Evolutionary conservation across 2,888 invertebrate species (phyloP), one percentile per base, ranked within the genome.

Genomic region (Gisinianus flammeolus): DNA sequence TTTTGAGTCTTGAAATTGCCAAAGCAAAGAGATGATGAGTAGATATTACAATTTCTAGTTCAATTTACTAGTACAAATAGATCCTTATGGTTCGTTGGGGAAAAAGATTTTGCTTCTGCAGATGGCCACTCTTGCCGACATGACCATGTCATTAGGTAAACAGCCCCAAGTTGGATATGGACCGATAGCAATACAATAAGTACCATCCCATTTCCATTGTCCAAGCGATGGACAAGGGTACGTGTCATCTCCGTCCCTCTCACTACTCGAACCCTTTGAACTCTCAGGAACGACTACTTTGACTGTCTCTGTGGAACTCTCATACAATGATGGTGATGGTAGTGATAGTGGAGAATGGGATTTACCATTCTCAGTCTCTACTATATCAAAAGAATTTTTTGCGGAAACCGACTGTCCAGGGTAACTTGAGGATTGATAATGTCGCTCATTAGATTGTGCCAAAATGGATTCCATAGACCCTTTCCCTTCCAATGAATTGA

Each of bases 151-250:
- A 10, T 24, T 82, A 30, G 83, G 82, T 70, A 58, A 76, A 76
- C 84, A 84, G 19, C 82, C 83, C 83, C 83, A 84, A 12, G 78
- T 75, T n/a, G 84, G 84, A 26, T 78, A 56, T 6, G 84, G 83
- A 1, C 83, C 83, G 31, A 81, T 76, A 0, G 83, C 83, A 28
- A 83, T 81, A 62, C 84, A 84, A 10, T 80, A 71, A n/a, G 81
- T 81, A 4, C 83, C 83, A 56, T 83, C 78, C 82, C 83, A 84
- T 71, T 79, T 79, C 84, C 84, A 84, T 28, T 80, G 75, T 3
- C 83, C 83, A 2, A 81, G 31, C 58, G 80, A 80, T n/a, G 83
- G 83, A 58, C 83, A 84, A 10, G 80, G 82, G 56, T 76, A 80
- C n/a, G 78, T 72, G 24, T 70, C 70, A 54, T 70, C 52, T 70